Conservation (phyloP, 2,797 vertebrate species). For the Leucoraja ocellata region DNA sequence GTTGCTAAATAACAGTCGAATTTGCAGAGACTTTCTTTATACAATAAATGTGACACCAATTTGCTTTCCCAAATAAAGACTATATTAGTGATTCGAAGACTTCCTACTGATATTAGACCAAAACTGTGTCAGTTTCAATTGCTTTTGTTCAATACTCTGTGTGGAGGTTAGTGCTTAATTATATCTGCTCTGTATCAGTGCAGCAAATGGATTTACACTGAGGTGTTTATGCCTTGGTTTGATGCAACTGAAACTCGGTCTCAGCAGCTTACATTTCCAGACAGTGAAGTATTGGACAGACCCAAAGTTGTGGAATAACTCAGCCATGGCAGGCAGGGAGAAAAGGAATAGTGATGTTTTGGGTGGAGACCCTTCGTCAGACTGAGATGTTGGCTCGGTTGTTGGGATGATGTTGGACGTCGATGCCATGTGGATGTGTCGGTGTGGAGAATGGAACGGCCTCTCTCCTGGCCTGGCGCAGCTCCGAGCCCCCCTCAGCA, state of each 20-base stretch:
- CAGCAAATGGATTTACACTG: background rate
- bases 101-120: background rate
- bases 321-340: too few relatives aligned
- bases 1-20: background rate
- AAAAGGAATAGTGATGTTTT: too few relatives aligned
- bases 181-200: background rate
- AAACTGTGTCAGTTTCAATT: background rate
- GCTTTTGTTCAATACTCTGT: background rate
- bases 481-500: background rate
- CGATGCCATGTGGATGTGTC: background rate
- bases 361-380: too few relatives aligned
- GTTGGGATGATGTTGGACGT: too few relatives aligned
- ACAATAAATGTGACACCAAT: background rate
- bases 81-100: background rate
- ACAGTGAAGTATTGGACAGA: background rate
- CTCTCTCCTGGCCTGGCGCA: background rate
- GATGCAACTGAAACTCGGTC: background rate
- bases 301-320: too few relatives aligned
- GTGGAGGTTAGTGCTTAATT: background rate
- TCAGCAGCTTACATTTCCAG: background rate
- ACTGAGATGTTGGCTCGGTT: too few relatives aligned
- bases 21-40: background rate
- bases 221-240: background rate
- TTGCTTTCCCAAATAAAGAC: background rate
- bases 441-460: too few relatives aligned